Evolutionary conservation across 2,888 invertebrate genomes (phyloP), one percentile per base, ranked within the genome.

Genomic region (Andricus quercusramuli): DNA sequence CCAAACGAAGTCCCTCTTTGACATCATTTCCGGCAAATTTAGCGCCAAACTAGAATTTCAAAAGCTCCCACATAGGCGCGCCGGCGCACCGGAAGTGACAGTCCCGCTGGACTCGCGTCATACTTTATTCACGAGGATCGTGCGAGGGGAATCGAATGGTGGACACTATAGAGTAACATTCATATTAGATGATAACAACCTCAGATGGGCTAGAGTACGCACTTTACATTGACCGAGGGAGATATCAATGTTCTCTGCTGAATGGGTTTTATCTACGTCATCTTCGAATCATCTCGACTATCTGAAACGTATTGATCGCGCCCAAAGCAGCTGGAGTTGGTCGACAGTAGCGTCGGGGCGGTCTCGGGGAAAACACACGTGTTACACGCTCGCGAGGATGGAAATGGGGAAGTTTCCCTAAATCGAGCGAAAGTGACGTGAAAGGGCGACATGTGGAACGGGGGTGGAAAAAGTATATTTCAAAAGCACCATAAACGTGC

Each of bases 241-340:
- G 25, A 77, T 62, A 68, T 68, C 15, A 68, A 51, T 29, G 20
- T n/a, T 70, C 47, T 70, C 70, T 25, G 47, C 29, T 51, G 29
- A 51, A 70, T 51, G 70, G 51, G 20, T 32, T 74, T 32, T 37
- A 74, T 56, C 56, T 56, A 51, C 20, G 32, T 51, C 74, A 74
- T 32, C 74, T 74, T 74, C 56, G 51, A 25, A 32, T 32, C 85
- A 90, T 90, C 90, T 90, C 83, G 87, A 90, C 86, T 89, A 91
- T 91, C 91, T 91, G 86, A 87, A 88, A 86, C 87, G 88, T 91
- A 92, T 92, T 92, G 91, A 92, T 92, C 91, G 91, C 83, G 87
- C 78, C 84, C 83, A 56, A 86, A 90, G 89, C 90, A 91, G 91
- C 90, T 90, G 90, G 81, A 84, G 82, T 83, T 81, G 67, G 84